Evolutionary conservation across 2,113 vertebrate genomes (phyloP), one percentile per base, ranked within the genome.

Genomic region (Trochalopteron elliotii): DNA sequence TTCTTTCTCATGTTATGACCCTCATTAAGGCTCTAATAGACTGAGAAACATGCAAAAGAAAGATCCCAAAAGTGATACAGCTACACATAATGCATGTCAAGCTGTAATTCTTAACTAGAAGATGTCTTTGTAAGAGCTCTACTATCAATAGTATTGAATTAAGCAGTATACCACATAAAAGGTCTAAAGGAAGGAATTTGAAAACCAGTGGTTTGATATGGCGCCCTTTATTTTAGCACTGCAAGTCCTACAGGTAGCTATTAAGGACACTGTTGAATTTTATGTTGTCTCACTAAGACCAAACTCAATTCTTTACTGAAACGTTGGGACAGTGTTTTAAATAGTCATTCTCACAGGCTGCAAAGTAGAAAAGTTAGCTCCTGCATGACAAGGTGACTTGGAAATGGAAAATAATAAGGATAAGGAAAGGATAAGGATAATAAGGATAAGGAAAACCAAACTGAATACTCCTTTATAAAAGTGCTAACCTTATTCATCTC

Each of bases 401-500:
- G 15, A 83, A 49, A 42, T 7, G 25, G 16, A 42, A 35, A 27
- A 39, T 35, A 87, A 70, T n/a, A n/a, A n/a, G n/a, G n/a, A n/a
- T n/a, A n/a, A n/a, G n/a, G n/a, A n/a, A n/a, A n/a, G n/a, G n/a
- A n/a, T n/a, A n/a, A n/a, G n/a, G n/a, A n/a, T n/a, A n/a, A n/a
- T n/a, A n/a, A n/a, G n/a, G n/a, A 39, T 35, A 87, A 70, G 8
- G 15, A 91, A 90, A 93, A 67, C 8, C 7, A 78, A 79, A 12
- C 20, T 68, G 33, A 82, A 52, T 21, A 74, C 10, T 75, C 5
- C 77, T 64, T 53, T 76, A 50, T 72, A 61, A 74, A 49, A 27
- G 14, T 45, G 20, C 70, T 25, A 97, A 99, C 99, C 98, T 98
- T 98, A 92, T 97, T 98, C 83, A 97, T 97, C 28, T 99, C 98